These are phyloP conservation scores for Nothobranchius kuhntae DNA, from an alignment of 2,113 vertebrate genomes.

Conservation along the genomic window DNA sequence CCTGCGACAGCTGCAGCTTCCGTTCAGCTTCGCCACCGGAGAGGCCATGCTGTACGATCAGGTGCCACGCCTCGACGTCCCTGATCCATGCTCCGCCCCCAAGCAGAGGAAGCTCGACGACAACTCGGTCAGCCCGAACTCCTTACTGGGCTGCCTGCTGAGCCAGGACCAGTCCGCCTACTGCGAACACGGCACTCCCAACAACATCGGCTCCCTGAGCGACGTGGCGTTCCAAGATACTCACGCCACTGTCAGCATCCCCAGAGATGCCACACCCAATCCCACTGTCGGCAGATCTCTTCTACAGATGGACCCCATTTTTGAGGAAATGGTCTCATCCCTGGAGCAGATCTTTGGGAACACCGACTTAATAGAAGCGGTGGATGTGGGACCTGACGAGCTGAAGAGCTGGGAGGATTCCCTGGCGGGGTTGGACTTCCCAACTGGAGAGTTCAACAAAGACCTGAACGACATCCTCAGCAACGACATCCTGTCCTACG, in stretches of 20 bases:
- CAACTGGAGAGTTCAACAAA: slow-evolving; percentile 22
- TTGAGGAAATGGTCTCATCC: slow-evolving; percentile 67
- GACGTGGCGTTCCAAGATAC: slow-evolving; percentile 71
- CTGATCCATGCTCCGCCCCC: slow-evolving; percentile 40
- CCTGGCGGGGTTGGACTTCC: slow-evolving; percentile 65
- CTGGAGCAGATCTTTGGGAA: slow-evolving; percentile 69
- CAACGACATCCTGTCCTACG: slow-evolving; percentile 56
- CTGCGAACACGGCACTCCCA: slow-evolving; percentile 50
- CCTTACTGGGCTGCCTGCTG: slow-evolving; percentile 77
- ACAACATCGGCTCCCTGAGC: slow-evolving; percentile 55
- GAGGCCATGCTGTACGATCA: slow-evolving; percentile 79
- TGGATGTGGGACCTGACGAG: slow-evolving; percentile 22
- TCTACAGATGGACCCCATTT: slow-evolving; percentile 36
- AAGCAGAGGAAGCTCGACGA: slow-evolving; percentile 36
- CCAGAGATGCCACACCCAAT: slow-evolving; percentile 14
- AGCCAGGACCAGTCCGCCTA: slow-evolving; percentile 77
- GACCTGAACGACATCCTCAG: slow-evolving; percentile 50
- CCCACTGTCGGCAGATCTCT: rapidly evolving
- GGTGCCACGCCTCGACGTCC: slow-evolving; percentile 44
- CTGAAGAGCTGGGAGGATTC: slow-evolving; percentile 76
- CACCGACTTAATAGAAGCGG: slow-evolving; percentile 1
- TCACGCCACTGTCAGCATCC: slow-evolving; percentile 70
- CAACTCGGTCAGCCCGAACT: slow-evolving; percentile 56
- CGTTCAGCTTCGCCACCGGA: slow-evolving; percentile 80
- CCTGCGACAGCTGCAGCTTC: slow-evolving; percentile 78